These are phyloP conservation scores for Syngnathus scovelli DNA, from an alignment of 2,113 vertebrate species.

Conservation along the genomic window DNA sequence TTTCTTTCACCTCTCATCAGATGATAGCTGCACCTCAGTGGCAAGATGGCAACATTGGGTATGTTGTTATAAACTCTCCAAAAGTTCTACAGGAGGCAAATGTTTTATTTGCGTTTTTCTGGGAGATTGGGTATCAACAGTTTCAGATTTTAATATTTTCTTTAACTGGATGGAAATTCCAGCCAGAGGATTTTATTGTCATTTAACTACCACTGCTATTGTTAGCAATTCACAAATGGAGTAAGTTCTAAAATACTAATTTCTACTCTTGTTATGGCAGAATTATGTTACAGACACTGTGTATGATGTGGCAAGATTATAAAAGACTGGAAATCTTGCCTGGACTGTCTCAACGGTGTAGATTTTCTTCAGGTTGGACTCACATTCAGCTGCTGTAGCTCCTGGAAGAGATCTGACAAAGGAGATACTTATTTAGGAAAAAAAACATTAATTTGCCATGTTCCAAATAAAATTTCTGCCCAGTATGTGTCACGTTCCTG, in stretches of 20 bases:
- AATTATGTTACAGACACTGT: not conserved
- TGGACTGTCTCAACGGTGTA: slow-evolving; percentile 90
- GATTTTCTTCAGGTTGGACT: slow-evolving; percentile 92
- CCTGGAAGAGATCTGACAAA: slow-evolving; percentile 84
- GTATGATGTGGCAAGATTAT: not conserved
- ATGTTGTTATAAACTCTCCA: slow-evolving; percentile 99
- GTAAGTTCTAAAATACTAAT: not conserved
- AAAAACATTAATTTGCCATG: not conserved
- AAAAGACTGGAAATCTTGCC: slow-evolving; percentile 62
- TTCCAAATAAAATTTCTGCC: not conserved
- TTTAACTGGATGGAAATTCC: not conserved
- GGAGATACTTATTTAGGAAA: not conserved
- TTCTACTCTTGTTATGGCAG: not conserved
- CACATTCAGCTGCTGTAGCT: slow-evolving; percentile 90
- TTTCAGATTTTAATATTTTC: slow-evolving; percentile 1
- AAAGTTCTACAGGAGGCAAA: slow-evolving; percentile 76
- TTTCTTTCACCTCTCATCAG: slow-evolving; percentile 92
- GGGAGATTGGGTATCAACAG: slow-evolving; percentile 1
- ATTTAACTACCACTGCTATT: slow-evolving; percentile 1
- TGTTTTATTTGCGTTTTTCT: slow-evolving; percentile 17
- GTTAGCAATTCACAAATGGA: not conserved
- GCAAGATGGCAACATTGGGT: slow-evolving; percentile 80
- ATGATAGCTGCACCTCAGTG: slow-evolving; percentile 88
- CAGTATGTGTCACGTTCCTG: slow-evolving; percentile 3
- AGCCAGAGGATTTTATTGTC: not conserved